Conservation (phyloP, 2,797 vertebrate species). For the Acomys russatus region DNA sequence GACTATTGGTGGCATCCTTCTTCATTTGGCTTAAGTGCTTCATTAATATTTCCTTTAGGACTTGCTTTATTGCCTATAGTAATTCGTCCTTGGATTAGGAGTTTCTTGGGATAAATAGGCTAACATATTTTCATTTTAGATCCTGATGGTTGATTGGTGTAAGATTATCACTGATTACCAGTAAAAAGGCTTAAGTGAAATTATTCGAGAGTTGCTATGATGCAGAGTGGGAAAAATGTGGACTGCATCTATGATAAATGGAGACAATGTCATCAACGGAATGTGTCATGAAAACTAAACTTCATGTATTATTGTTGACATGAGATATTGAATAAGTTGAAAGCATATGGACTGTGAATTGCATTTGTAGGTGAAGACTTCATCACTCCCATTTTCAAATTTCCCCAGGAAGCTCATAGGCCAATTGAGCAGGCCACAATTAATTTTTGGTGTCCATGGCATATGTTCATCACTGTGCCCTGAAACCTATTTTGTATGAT, state of each 20-base stretch:
- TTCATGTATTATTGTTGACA: background rate
- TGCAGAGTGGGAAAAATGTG: background rate
- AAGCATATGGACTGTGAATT: slow-evolving; percentile 12
- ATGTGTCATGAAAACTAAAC: background rate
- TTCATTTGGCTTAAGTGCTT: background rate
- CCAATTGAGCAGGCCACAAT: background rate
- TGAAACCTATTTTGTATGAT: slow-evolving; percentile 31
- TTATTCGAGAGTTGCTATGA: background rate
- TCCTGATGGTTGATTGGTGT: background rate
- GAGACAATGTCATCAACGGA: background rate
- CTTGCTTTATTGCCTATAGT: background rate
- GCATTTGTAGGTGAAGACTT: background rate
- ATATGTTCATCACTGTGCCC: background rate
- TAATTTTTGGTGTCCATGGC: background rate
- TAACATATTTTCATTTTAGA: slow-evolving; percentile 28
- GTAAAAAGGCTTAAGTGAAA: background rate
- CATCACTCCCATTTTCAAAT: slow-evolving; percentile 21
- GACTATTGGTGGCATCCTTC: background rate
- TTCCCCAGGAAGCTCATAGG: slow-evolving; percentile 9
- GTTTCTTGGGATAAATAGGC: background rate
- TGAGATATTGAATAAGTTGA: background rate
- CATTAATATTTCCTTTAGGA: slow-evolving; percentile 10
- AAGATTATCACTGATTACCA: slow-evolving; percentile 16
- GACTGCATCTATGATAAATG: background rate
- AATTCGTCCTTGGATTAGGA: background rate